These are phyloP conservation scores for Hystrix brachyura DNA, from an alignment of 2,113 vertebrate genomes.

Conservation along the genomic window DNA sequence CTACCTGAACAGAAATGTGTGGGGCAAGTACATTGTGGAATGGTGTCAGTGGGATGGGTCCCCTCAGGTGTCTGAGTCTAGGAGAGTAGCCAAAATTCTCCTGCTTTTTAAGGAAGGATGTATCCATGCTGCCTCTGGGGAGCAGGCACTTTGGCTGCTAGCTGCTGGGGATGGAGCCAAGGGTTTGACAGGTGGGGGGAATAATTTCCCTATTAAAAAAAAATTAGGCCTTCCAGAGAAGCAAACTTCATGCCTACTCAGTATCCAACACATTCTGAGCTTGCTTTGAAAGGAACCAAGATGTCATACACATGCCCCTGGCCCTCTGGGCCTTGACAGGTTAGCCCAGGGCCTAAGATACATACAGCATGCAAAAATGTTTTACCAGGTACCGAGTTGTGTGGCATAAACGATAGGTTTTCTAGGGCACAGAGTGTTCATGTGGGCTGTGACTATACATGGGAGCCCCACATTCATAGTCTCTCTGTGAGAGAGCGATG, in stretches of 20 bases:
- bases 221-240: not conserved
- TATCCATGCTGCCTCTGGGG: not conserved
- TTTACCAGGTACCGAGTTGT: not conserved
- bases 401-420: not conserved
- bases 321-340: not conserved
- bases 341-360: not conserved
- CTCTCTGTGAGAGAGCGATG: not conserved
- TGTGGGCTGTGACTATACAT: not conserved
- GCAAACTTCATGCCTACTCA: not conserved
- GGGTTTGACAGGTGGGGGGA: not conserved
- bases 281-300: not conserved
- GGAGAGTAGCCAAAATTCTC: not conserved
- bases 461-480: not conserved
- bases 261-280: not conserved
- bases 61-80: not conserved
- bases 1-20: not conserved
- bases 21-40: not conserved
- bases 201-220: not conserved
- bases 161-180: not conserved
- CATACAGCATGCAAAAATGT: not conserved
- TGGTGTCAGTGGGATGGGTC: not conserved
- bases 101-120: not conserved
- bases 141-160: not conserved
- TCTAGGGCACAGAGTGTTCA: not conserved
- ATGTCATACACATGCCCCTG: not conserved